Evolutionary conservation across 2,888 invertebrate species (phyloP).

Genomic region (Lingula anatina): DNA sequence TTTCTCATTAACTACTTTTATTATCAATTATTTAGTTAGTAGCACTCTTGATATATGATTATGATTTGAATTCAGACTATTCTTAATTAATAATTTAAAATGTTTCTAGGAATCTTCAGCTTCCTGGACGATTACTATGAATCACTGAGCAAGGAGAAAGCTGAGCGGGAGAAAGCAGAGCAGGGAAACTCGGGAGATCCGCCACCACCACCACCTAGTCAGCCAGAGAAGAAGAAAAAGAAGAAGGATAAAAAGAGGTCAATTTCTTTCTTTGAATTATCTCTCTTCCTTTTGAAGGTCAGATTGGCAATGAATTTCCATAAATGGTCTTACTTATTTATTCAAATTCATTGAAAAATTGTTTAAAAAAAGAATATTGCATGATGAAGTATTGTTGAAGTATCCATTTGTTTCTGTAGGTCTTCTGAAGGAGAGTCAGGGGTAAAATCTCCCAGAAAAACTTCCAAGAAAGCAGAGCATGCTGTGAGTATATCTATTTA

Average conservation of each 20-base stretch:
- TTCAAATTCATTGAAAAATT: no score
- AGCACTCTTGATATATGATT: neutral
- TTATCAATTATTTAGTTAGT: neutral
- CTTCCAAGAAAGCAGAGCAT: no score
- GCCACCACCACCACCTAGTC: neutral
- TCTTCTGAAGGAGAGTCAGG: no score
- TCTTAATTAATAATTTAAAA: neutral
- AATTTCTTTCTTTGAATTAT: neutral
- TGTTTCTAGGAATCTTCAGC: conserved; percentile 31
- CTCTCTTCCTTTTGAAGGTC: no score
- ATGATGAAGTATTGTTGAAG: no score
- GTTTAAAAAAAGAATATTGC: no score
- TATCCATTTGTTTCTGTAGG: no score
- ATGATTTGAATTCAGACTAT: conserved; percentile 5
- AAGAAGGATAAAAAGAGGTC: neutral
- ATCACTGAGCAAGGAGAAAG: conserved; percentile 22
- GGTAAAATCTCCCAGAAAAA: no score
- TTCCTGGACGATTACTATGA: conserved; percentile 40
- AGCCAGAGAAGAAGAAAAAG: neutral
- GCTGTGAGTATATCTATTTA: no score
- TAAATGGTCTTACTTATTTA: neutral
- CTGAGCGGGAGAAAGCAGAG: conserved; percentile 11
- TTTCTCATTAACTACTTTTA: no score
- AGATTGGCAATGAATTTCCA: neutral
- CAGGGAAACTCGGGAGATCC: neutral